Percentiles rank a stretch among this genome's conserved stretches.
These are phyloP conservation scores for Rousettus leschenaultii DNA, from an alignment of 2,113 vertebrate genomes.

Conservation along the genomic window DNA sequence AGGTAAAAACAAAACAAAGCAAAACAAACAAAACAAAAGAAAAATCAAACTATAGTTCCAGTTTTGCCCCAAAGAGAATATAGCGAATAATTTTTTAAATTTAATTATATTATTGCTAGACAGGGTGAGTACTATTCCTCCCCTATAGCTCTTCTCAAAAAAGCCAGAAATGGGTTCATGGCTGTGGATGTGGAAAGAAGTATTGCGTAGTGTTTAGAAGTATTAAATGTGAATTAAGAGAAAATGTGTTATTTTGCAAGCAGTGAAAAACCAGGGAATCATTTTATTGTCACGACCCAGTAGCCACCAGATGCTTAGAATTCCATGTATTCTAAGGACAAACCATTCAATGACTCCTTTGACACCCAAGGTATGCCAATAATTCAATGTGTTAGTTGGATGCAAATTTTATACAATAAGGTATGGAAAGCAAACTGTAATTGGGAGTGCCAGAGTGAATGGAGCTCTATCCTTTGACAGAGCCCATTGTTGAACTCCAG, in stretches of 20 bases:
- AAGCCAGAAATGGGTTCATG: constrained; percentile 59
- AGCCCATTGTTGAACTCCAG: constrained; percentile 89
- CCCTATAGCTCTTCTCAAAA: background rate
- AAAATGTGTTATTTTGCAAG: constrained; percentile 69
- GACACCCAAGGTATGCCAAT: constrained; percentile 85
- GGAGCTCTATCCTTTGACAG: constrained; percentile 84
- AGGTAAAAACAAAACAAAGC: background rate
- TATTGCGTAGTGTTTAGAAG: constrained; percentile 52
- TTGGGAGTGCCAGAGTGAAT: constrained; percentile 83
- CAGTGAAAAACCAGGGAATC: constrained; percentile 73
- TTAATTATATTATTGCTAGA: constrained; percentile 1
- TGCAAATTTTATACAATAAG: constrained; percentile 87
- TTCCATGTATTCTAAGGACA: constrained; percentile 83
- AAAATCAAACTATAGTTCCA: background rate
- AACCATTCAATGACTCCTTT: constrained; percentile 82
- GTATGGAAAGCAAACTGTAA: constrained; percentile 86
- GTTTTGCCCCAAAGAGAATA: background rate
- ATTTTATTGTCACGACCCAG: constrained; percentile 72
- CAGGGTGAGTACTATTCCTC: background rate
- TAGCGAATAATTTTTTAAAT: background rate
- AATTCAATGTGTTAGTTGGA: constrained; percentile 85
- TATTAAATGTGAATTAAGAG: constrained; percentile 73
- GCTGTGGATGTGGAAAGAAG: constrained; percentile 12
- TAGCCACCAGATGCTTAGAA: constrained; percentile 83
- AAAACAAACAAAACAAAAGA: background rate